These are phyloP conservation scores for Emesis furor DNA, from an alignment of 2,888 invertebrate species.

Conservation along the genomic window DNA sequence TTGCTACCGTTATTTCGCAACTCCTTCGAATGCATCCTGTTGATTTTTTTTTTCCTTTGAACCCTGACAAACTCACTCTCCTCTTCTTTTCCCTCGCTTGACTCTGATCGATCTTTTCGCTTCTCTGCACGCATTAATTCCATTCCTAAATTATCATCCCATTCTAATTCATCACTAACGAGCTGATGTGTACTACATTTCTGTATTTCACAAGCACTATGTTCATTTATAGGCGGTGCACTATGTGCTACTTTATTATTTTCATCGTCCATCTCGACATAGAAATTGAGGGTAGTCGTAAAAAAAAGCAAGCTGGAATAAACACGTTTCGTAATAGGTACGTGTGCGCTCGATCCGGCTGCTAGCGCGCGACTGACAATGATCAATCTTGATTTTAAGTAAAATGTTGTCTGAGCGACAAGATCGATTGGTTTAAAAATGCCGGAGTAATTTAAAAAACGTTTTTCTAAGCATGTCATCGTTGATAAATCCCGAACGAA, in stretches of 20 bases:
- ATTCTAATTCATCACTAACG: background rate
- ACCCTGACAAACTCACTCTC: background rate
- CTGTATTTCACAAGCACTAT: background rate
- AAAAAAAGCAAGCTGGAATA: background rate
- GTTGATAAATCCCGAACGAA: too few species aligned
- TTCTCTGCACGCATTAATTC: background rate
- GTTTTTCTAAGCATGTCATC: too few species aligned
- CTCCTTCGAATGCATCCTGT: background rate
- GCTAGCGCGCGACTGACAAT: slow-evolving; percentile 6
- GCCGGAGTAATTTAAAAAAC: too few species aligned
- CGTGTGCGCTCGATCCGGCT: background rate
- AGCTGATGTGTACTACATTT: background rate
- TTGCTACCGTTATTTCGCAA: background rate
- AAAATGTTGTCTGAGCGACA: too few species aligned
- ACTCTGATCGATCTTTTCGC: slow-evolving; percentile 2
- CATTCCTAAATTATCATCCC: background rate
- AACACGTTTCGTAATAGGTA: background rate
- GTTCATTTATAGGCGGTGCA: background rate
- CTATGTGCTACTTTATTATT: background rate
- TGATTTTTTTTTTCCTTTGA: background rate
- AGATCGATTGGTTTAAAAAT: too few species aligned
- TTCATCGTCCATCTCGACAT: background rate
- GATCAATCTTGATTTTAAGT: too few species aligned
- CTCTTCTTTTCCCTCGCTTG: background rate
- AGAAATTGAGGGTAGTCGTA: background rate